These are phyloP conservation scores for Anomalospiza imberbis DNA, from an alignment of 2,797 vertebrate genomes.

Conservation along the genomic window DNA sequence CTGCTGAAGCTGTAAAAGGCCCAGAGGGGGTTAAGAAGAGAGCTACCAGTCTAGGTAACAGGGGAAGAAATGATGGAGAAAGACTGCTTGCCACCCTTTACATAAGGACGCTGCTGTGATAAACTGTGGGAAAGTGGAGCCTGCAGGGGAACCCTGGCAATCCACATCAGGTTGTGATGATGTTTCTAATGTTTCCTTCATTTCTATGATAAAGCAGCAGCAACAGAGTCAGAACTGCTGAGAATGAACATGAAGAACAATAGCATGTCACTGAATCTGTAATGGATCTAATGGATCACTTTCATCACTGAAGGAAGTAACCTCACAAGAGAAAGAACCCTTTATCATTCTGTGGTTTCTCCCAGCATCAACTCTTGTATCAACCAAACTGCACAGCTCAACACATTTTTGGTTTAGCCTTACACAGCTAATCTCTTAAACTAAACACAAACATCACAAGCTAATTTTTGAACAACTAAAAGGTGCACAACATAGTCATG, in stretches of 20 bases:
- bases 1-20: neutral
- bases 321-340: neutral
- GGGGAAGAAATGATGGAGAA: neutral
- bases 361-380: neutral
- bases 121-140: neutral
- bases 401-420: neutral
- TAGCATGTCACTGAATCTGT: neutral
- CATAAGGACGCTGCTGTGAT: neutral
- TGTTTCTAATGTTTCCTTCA: neutral
- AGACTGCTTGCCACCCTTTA: neutral
- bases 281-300: neutral
- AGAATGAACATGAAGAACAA: neutral
- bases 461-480: neutral
- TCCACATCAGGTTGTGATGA: neutral
- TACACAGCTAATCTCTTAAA: neutral
- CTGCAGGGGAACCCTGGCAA: neutral
- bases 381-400: neutral
- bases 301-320: neutral
- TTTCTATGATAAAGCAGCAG: neutral
- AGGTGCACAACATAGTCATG: neutral
- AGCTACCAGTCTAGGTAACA: neutral
- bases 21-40: neutral
- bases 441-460: neutral
- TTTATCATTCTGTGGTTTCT: neutral
- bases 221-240: neutral